Evolutionary conservation across 2,888 invertebrate genomes (phyloP), one percentile per base, ranked within the genome.

Genomic region (Pseudococcus viburni): DNA sequence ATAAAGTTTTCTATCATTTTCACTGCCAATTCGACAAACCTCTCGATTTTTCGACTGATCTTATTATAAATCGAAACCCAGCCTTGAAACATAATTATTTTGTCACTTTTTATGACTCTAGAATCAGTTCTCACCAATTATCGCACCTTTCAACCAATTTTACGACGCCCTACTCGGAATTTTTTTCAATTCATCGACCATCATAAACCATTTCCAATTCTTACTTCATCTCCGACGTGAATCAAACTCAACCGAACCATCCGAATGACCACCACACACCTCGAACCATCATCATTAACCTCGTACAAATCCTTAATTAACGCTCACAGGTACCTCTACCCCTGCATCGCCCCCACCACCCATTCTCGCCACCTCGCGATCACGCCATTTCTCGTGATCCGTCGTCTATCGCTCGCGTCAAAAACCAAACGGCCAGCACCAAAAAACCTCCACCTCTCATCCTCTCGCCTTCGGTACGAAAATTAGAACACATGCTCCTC

Each of bases 371-470:
- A 7, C n/a, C n/a, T 55, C 55, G n/a, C 55, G n/a, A 55, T 55
- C 55, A 55, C 55, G 55, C 55, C 55, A 55, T n/a, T n/a, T 55
- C 55, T 55, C 55, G 55, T n/a, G 55, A 51, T 51, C 11, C 48
- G 48, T 15, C 48, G 48, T 15, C 15, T 12, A 51, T 51, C 48
- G 12, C 42, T 42, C 42, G 42, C 42, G 42, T 51, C 48, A 51
- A 51, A 51, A 9, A 9, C 48, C 48, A 51, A 51, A 51, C n/a
- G n/a, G 26, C 26, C n/a, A 55, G 5, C 55, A 55, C 17, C 17
- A 55, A 55, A 55, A 55, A 17, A 17, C n/a, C 55, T n/a, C 55
- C n/a, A 33, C n/a, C 5, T 55, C 55, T 2, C 6, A n/a, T 0
- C 55, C 17, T 8, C 48, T 55, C 55, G 17, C 8, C 55, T 3